phyloP scores from a whole-genome alignment of 2,113 vertebrate genomes.

The Tetrao urogallus region DNA sequence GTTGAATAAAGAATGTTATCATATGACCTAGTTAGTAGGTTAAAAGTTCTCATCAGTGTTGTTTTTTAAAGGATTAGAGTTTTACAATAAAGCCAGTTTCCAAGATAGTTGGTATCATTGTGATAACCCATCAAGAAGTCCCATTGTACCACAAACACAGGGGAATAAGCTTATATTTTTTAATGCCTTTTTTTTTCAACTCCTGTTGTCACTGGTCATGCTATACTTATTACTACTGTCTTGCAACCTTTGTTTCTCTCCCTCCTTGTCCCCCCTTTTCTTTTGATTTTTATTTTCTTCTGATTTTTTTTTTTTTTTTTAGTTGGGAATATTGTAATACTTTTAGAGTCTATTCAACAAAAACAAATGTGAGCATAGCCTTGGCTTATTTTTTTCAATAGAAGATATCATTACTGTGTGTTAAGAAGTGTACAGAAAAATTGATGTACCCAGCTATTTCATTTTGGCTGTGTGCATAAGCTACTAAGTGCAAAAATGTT shows the following conservation, averaged over 20 bases:
- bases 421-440: neutral
- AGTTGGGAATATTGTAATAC: neutral
- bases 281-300: neutral
- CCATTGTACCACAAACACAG: neutral
- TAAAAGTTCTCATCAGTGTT: neutral
- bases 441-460: neutral
- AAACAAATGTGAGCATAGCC: fast-evolving
- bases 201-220: neutral
- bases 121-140: neutral
- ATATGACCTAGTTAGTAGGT: neutral
- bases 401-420: neutral
- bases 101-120: neutral
- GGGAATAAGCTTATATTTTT: neutral
- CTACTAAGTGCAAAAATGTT: neutral
- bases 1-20: neutral
- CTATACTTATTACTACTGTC: neutral
- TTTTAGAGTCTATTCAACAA: neutral
- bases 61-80: neutral
- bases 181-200: neutral
- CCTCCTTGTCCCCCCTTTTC: neutral
- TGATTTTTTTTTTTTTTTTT: neutral
- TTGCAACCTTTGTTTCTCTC: neutral
- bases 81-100: neutral
- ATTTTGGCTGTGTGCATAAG: neutral
- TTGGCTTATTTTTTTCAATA: neutral